These are phyloP conservation scores for Leuctra nigra DNA, from an alignment of 2,888 invertebrate species.

Conservation along the genomic window DNA sequence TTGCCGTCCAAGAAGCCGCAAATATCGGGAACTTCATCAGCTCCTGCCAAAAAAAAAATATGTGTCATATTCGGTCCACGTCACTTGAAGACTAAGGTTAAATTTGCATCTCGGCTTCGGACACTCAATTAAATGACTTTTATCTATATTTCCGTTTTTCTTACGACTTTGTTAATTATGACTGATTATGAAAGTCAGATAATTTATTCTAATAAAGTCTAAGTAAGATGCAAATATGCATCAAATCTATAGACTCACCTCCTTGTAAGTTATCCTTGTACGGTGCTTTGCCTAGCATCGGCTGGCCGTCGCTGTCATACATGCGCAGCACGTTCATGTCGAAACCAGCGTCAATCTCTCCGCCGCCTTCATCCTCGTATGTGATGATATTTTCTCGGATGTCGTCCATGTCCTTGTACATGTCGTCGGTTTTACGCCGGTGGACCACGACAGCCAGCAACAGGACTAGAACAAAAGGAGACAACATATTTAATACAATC, in stretches of 20 bases:
- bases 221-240: no score
- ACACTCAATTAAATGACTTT: no score
- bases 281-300: slow-evolving; percentile 35
- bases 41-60: slow-evolving; percentile 36
- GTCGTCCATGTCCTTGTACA: slow-evolving; percentile 89
- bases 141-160: no score
- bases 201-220: no score
- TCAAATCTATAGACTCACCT: no score
- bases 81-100: no score
- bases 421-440: slow-evolving; percentile 75
- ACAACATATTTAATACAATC: no score
- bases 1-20: slow-evolving; percentile 86
- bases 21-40: slow-evolving; percentile 70
- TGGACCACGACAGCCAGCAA: slow-evolving; percentile 87
- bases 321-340: slow-evolving; percentile 74
- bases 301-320: slow-evolving; percentile 45
- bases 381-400: slow-evolving; percentile 96
- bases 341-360: slow-evolving; percentile 92
- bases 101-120: no score
- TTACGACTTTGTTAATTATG: no score
- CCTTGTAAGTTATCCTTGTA: slow-evolving; percentile 36
- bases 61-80: no score
- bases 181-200: no score
- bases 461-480: slow-evolving; percentile 53
- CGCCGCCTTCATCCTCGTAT: slow-evolving; percentile 97